Conservation (phyloP, 2,888 invertebrate species). For the Coenonympha glycerion region DNA sequence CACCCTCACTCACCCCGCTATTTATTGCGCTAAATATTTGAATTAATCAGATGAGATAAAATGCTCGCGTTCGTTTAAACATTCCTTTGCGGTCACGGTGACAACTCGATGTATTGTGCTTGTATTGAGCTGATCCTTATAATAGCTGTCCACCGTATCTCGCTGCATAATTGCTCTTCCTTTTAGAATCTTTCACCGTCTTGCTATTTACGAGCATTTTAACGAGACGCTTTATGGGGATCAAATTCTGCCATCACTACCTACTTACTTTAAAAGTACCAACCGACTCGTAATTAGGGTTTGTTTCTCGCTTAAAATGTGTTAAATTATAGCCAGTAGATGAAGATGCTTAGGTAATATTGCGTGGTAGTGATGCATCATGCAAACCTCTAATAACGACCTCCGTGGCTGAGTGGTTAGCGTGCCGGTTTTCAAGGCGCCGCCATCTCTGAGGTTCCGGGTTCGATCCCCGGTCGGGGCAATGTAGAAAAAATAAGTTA, state of each 20-base stretch:
- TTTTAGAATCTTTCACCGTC: constrained; percentile 14
- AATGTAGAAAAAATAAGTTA: no score
- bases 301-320: no score
- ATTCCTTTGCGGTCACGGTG: constrained; percentile 72
- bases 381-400: no score
- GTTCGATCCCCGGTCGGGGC: no score
- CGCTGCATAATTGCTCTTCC: constrained; percentile 27
- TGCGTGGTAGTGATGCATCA: no score
- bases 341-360: no score
- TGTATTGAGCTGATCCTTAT: constrained; percentile 59
- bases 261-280: neutral
- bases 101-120: constrained; percentile 74
- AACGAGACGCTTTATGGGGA: constrained; percentile 2
- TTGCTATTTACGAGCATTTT: constrained; percentile 8
- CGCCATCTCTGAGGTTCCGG: no score
- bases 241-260: neutral
- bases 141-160: constrained; percentile 49
- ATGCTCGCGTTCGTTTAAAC: constrained; percentile 66
- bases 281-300: neutral
- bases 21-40: constrained; percentile 75
- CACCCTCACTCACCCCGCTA: constrained; percentile 44
- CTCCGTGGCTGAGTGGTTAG: no score
- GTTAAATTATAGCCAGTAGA: no score
- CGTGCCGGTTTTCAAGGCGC: no score
- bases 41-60: constrained; percentile 76